Conservation (phyloP, 2,113 vertebrate species). For the Ploceus nigricollis region DNA sequence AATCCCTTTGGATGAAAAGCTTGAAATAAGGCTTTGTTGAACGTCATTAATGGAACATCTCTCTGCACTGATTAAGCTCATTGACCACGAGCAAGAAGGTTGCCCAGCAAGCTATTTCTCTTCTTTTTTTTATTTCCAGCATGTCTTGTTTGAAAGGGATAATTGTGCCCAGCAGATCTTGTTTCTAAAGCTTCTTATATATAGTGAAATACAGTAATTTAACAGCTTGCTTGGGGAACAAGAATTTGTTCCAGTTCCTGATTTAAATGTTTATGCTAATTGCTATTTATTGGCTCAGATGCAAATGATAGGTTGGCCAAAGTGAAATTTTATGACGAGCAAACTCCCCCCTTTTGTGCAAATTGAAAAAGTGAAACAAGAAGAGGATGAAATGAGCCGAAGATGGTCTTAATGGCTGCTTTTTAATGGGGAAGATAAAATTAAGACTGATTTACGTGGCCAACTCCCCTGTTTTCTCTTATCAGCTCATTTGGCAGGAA, state of each 20-base stretch:
- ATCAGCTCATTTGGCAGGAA: constrained; percentile 98
- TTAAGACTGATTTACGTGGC: constrained; percentile 99
- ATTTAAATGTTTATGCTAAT: constrained; percentile 99
- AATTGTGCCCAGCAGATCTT: constrained; percentile 72
- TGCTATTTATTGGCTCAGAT: constrained; percentile 99
- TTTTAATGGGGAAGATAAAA: constrained; percentile 99
- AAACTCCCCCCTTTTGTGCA: constrained; percentile 99
- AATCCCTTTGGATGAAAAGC: constrained; percentile 1
- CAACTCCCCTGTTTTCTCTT: constrained; percentile 95
- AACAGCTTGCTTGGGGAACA: constrained; percentile 98
- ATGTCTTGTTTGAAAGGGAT: constrained; percentile 70
- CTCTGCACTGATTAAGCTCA: constrained; percentile 2
- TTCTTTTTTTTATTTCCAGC: constrained; percentile 57
- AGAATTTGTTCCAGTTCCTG: constrained; percentile 98
- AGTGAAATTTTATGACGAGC: constrained; percentile 99
- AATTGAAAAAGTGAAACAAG: constrained; percentile 99
- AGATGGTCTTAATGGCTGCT: constrained; percentile 98
- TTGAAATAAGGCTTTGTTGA: constrained; percentile 9
- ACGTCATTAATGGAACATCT: not conserved
- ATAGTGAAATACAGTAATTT: constrained; percentile 88
- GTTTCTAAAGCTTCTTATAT: constrained; percentile 77
- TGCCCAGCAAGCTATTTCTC: not conserved
- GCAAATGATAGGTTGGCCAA: constrained; percentile 99
- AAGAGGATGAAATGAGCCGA: constrained; percentile 99
- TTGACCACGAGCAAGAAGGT: constrained; percentile 20